Percentiles rank a stretch among this genome's conserved stretches.
These are phyloP conservation scores for Spheniscus mendiculus DNA, from an alignment of 2,113 vertebrate genomes.

Conservation along the genomic window DNA sequence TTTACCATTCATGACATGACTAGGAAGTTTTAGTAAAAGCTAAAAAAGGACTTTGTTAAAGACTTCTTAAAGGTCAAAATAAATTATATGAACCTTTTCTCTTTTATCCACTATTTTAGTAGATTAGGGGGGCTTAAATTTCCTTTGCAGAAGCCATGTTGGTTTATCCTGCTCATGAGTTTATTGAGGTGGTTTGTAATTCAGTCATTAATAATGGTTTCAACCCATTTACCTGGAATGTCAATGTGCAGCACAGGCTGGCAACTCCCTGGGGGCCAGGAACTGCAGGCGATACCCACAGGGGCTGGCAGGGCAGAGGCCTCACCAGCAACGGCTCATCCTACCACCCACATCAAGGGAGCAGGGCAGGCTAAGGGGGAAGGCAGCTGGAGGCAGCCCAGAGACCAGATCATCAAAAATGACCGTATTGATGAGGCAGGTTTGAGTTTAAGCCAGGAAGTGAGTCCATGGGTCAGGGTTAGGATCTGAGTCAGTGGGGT, in stretches of 20 bases:
- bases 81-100: background rate
- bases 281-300: fast-evolving
- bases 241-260: background rate
- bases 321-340: background rate
- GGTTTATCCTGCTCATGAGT: background rate
- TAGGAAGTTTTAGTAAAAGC: background rate
- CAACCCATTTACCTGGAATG: background rate
- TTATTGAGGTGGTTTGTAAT: background rate
- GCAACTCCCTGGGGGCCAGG: background rate
- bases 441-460: background rate
- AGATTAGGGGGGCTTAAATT: background rate
- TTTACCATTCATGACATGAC: background rate
- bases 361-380: background rate
- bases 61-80: background rate
- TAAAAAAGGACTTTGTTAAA: background rate
- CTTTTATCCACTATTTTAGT: background rate
- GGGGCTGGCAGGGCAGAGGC: background rate
- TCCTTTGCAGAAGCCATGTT: background rate
- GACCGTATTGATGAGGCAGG: background rate
- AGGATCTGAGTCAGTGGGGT: background rate
- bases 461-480: background rate
- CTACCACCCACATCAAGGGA: background rate
- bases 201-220: background rate
- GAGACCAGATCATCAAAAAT: background rate
- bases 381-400: background rate